phyloP scores from a whole-genome alignment of 2,113 vertebrate species.

The Tetraodon nigroviridis region DNA sequence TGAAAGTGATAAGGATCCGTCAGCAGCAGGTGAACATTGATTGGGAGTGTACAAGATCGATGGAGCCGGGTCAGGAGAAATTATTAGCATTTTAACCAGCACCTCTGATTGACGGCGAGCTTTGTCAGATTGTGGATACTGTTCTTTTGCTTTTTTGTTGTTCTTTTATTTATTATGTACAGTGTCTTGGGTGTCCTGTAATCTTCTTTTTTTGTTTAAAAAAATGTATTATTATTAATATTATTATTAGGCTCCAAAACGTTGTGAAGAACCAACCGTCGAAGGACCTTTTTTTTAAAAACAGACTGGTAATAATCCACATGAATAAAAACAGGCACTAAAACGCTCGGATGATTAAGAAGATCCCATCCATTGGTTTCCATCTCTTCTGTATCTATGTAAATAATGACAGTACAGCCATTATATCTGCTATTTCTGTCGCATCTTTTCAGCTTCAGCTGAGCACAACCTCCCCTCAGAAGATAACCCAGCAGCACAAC shows the following conservation, averaged over 20 bases:
- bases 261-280: too few relatives aligned
- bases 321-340: background rate
- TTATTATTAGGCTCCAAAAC: too few relatives aligned
- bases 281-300: too few relatives aligned
- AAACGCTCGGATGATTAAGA: too few relatives aligned
- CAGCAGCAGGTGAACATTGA: constrained; percentile 54
- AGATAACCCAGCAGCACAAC: too few relatives aligned
- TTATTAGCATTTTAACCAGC: constrained; percentile 43
- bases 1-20: constrained; percentile 69
- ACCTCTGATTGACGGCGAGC: constrained; percentile 13
- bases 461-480: background rate
- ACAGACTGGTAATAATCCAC: too few relatives aligned
- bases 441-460: background rate
- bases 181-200: too few relatives aligned
- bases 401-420: background rate
- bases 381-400: background rate
- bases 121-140: constrained; percentile 15
- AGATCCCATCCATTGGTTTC: background rate
- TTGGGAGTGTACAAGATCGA: constrained; percentile 57
- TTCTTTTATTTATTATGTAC: too few relatives aligned
- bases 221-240: too few relatives aligned
- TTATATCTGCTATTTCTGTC: constrained; percentile 3
- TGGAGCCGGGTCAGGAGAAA: constrained; percentile 45
- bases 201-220: too few relatives aligned
- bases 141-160: too few relatives aligned